These are phyloP conservation scores for Emydura subglobosa DNA, from an alignment of 2,113 vertebrate species.

Conservation along the genomic window DNA sequence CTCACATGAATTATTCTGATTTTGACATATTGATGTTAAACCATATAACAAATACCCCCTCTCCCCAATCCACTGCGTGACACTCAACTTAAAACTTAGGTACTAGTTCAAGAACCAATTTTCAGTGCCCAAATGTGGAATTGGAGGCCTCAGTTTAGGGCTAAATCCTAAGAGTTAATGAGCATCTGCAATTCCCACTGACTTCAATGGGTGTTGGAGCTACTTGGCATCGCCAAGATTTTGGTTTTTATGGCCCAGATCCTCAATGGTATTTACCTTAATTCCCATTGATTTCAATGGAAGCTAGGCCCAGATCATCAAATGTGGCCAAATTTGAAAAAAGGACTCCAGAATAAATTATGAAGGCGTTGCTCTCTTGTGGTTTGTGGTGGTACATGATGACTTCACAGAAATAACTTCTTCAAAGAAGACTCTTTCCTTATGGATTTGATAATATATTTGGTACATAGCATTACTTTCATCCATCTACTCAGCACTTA, in stretches of 20 bases:
- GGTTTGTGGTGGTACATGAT: too few species aligned
- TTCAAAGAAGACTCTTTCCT: neutral
- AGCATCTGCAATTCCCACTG: neutral
- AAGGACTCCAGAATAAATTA: too few species aligned
- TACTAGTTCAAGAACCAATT: neutral
- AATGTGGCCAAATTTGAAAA: neutral
- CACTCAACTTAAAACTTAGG: too few species aligned
- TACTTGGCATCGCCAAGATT: neutral
- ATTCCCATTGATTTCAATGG: too few species aligned
- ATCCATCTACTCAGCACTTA: fast-evolving
- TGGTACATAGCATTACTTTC: neutral
- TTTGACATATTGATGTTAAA: too few species aligned
- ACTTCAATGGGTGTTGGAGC: neutral
- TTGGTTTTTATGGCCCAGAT: neutral
- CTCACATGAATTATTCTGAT: too few species aligned
- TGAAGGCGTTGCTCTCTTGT: too few species aligned
- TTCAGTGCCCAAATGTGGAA: neutral
- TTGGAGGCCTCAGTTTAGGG: neutral
- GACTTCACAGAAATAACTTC: fast-evolving
- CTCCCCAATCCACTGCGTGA: too few species aligned
- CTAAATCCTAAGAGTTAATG: neutral
- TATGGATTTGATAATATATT: neutral
- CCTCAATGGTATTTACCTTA: too few species aligned
- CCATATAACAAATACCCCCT: too few species aligned
- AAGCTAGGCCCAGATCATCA: too few species aligned